Evolutionary conservation across 2,797 vertebrate genomes (phyloP).

Genomic region (Nasua narica): DNA sequence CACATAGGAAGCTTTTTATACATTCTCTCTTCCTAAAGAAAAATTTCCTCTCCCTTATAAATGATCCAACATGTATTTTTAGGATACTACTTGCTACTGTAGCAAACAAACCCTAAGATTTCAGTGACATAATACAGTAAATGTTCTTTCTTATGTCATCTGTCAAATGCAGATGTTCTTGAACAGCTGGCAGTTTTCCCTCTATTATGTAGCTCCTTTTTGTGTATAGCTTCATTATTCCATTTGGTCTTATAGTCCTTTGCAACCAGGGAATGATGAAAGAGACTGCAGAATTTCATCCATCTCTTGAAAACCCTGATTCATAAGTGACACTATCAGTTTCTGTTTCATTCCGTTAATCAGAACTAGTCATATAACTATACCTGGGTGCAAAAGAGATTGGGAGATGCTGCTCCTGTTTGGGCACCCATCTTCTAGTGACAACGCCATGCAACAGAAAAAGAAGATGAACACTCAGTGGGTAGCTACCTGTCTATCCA

Average conservation of each 20-base stretch:
- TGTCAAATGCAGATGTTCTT: not conserved
- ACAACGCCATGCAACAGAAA: not conserved
- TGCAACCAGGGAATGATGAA: not conserved
- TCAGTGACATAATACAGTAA: not conserved
- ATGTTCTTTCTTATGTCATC: not conserved
- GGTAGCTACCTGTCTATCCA: not conserved
- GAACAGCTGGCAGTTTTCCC: not conserved
- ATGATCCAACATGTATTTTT: not conserved
- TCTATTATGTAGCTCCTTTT: not conserved
- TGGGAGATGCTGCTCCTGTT: not conserved
- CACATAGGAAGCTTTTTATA: not conserved
- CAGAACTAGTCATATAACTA: not conserved
- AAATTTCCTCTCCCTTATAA: not conserved
- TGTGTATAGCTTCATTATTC: not conserved
- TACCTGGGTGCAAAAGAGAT: not conserved
- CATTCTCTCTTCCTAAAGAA: not conserved
- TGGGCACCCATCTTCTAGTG: not conserved
- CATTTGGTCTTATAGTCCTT: not conserved
- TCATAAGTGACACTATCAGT: not conserved
- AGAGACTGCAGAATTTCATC: not conserved
- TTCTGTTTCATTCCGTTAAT: not conserved
- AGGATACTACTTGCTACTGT: not conserved
- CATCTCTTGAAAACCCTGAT: not conserved
- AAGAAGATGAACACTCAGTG: not conserved
- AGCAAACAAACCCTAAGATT: not conserved